Percentiles rank a stretch among this genome's conserved stretches.
Evolutionary conservation across 2,113 vertebrate species (phyloP).

Genomic region (Mungos mungo): DNA sequence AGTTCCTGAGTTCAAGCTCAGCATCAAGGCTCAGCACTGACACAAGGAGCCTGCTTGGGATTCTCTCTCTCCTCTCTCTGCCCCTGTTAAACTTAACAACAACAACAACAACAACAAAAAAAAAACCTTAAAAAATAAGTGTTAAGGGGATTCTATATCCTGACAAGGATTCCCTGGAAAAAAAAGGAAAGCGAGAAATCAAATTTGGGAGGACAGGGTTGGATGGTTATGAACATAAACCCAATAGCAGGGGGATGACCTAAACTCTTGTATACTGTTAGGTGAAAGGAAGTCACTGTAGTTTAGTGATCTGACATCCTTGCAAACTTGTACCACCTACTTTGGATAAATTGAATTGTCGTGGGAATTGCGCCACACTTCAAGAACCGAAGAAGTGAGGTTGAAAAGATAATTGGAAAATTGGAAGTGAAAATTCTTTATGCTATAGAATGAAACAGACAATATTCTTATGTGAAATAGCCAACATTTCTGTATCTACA

Average conservation of each 20-base stretch:
- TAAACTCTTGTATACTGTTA: neutral
- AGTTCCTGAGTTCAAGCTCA: too few species aligned
- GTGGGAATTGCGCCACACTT: neutral
- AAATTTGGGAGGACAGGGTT: neutral
- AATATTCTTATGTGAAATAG: neutral
- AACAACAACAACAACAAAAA: too few species aligned
- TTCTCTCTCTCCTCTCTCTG: too few species aligned
- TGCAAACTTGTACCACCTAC: neutral
- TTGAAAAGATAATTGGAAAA: neutral
- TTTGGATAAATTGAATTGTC: neutral
- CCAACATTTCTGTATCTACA: neutral
- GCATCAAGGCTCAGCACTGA: too few species aligned
- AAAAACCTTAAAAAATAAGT: neutral
- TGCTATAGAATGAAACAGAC: neutral
- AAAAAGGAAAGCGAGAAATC: constrained; percentile 26
- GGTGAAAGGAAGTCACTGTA: neutral
- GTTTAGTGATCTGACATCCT: neutral
- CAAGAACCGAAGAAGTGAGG: neutral
- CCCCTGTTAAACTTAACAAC: too few species aligned
- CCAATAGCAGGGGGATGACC: neutral
- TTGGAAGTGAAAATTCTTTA: neutral
- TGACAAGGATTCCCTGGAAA: neutral
- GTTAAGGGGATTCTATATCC: neutral
- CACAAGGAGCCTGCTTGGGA: too few species aligned
- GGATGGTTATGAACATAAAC: neutral